Base-by-base conservation (phyloP, 2,888 invertebrate genomes). In the Caenorhabditis sulstoni region DNA sequence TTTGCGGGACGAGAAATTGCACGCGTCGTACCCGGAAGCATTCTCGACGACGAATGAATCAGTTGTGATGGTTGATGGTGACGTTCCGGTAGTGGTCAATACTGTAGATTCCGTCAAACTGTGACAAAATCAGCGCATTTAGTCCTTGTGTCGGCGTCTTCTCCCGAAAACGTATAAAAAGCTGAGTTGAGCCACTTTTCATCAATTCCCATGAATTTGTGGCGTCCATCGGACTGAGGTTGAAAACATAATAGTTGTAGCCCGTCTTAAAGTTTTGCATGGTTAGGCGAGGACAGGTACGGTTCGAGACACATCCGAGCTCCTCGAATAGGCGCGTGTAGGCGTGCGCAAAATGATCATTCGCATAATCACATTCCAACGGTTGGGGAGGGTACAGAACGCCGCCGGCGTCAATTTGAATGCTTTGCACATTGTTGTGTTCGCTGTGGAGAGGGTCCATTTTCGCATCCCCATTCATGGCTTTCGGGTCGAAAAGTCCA, bases 81-180 rank as follows among this genome's bases (percentile, higher is more conserved):
- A 49, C 59, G 35, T 68, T 68, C 14, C 68, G 68, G 39, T 59
- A 68, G 8, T 9, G 14, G 20, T 68, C 68, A 35, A 58, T 41
- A 8, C 14, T 16, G 22, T 12, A 37, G 22, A 37, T 47, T 8
- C 49, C 44, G 37, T 68, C 67, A 20, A n/a, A 68, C 12, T 55
- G 37, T 11, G 57, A 57, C 18, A 68, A 29, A 22, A 68, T 58
- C 0, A 47, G 1, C 1, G 37, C 58, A 47, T 47, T 68, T 20
- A 68, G 16, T 1, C 57, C 55, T 5, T 35, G 47, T 4, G 29
- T 8, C 16, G 67, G 67, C 7, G 57, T 57, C 50, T 68, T 68
- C 22, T 68, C 16, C 1, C 4, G 1, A 50, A 68, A 68, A 8
- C 57, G 23, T n/a, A 68, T 39, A 11, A 50, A 41, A n/a, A 68